A percentile compares a stretch with the other conserved stretches of the same genome.
Conservation (phyloP, 2,888 invertebrate species). For the Drosophila pseudotalamancana region DNA sequence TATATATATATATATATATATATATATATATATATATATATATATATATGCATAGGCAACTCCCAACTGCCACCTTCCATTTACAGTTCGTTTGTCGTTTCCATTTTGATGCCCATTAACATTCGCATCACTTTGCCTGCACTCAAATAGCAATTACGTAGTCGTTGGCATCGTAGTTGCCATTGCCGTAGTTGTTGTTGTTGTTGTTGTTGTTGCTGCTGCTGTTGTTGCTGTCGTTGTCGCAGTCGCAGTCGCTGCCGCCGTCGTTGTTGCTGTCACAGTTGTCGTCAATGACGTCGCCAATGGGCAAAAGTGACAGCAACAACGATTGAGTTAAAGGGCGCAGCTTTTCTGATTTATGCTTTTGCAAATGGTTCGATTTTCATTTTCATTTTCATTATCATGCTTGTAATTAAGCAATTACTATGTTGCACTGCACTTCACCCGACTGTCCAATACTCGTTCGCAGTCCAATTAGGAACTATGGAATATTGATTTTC, state of each 20-base stretch:
- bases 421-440: neutral
- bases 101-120: constrained; percentile 34
- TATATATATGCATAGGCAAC: neutral
- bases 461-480: too few species aligned
- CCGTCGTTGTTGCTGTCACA: too few species aligned
- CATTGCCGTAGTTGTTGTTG: neutral
- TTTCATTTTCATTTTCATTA: constrained; percentile 12
- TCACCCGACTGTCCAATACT: too few species aligned
- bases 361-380: constrained; percentile 16
- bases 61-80: constrained; percentile 1
- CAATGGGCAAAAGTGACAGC: neutral
- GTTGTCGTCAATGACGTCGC: constrained; percentile 31
- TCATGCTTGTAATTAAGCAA: constrained; percentile 14
- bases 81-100: constrained; percentile 29
- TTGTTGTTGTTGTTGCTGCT: neutral
- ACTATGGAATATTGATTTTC: too few species aligned
- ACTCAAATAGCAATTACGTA: constrained; percentile 38
- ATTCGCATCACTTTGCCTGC: constrained; percentile 32
- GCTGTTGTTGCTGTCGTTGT: neutral
- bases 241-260: constrained; percentile 7
- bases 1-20: too few species aligned
- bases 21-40: too few species aligned
- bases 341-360: constrained; percentile 6
- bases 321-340: neutral
- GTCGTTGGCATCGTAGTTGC: constrained; percentile 12